phyloP scores from a whole-genome alignment of 2,797 vertebrate species.

The Enteromius thamalakanensis region DNA sequence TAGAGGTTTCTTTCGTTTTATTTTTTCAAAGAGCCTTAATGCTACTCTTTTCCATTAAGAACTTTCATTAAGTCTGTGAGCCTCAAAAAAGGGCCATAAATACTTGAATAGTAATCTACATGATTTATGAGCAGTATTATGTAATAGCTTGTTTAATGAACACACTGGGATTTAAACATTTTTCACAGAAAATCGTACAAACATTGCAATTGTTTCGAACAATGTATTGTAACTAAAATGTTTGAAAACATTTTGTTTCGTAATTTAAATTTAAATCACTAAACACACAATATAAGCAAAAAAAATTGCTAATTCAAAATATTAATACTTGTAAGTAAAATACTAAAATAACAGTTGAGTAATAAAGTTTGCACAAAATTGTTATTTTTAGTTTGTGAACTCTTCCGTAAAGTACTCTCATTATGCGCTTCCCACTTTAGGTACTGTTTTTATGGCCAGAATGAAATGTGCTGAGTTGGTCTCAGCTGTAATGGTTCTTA shows the following conservation, averaged over 20 bases:
- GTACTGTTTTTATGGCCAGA: slow-evolving; percentile 56
- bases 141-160: neutral
- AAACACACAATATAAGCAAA: neutral
- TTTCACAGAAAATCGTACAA: neutral
- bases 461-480: slow-evolving; percentile 71
- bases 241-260: neutral
- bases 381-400: slow-evolving; percentile 56
- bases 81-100: neutral
- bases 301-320: neutral
- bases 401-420: neutral
- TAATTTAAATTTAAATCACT: neutral
- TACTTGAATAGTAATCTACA: neutral
- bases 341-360: neutral
- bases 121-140: neutral
- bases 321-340: neutral
- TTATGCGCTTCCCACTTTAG: slow-evolving; percentile 42
- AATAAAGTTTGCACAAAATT: neutral
- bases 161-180: neutral
- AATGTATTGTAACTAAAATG: neutral
- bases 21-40: neutral
- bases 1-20: neutral
- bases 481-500: slow-evolving; percentile 62
- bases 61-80: neutral
- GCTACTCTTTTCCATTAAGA: neutral
- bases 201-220: neutral